Evolutionary conservation across 2,797 vertebrate genomes (phyloP), one percentile per base, ranked within the genome.

Genomic region (Sebastes reedi): DNA sequence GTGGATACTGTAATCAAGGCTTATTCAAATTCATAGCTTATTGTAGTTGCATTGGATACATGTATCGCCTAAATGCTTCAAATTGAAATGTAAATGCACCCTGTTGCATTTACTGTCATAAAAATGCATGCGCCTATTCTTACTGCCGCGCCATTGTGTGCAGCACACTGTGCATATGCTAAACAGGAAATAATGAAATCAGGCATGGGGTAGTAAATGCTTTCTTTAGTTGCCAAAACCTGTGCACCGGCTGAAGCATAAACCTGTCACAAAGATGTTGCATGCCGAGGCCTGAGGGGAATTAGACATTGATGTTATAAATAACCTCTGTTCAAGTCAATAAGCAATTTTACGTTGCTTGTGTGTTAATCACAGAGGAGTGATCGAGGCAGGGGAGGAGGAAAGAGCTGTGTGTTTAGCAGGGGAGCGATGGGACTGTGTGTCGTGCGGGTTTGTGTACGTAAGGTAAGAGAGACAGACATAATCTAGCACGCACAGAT

Each of bases 281-380:
- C 80, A 77, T 12, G 71, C 32, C 24, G 50, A 75, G 20, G 69
- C 84, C 89, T 75, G 52, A 39, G 62, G 89, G 84, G 88, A 90
- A 91, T 91, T 89, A 93, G 81, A 89, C 86, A 85, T 56, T 83
- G 87, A 89, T 82, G 84, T 91, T 92, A 86, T 91, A 88, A 94
- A 94, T 93, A 92, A 92, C 80, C 73, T 83, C 46, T 82, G 72
- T 79, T 88, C 27, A 46, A 93, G 91, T 94, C 94, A 85, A 94
- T 94, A 94, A 91, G 89, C 90, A 92, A 93, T 94, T 94, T 94
- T 82, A 87, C 72, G 56, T 91, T 88, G 68, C 83, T 82, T 8
- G 25, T 75, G 87, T 84, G 82, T 91, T 89, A 91, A 93, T 94
- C 91, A 92, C 86, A 81, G 61, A 69, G 69, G 83, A 89, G 79